phyloP scores from a whole-genome alignment of 2,888 invertebrate species.

The Tuberolachnus salignus region DNA sequence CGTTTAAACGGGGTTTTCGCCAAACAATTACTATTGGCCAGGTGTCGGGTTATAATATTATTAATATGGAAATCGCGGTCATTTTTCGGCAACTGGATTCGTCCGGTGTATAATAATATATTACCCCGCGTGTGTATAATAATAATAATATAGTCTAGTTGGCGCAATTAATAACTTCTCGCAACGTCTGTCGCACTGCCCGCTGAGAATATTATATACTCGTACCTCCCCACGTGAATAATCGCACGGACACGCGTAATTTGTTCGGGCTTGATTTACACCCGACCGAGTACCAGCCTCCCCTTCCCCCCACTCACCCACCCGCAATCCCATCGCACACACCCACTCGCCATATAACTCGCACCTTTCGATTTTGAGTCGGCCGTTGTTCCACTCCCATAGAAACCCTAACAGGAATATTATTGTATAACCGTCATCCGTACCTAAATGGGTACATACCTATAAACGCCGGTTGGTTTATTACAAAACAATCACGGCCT shows the following conservation, averaged over 20 bases:
- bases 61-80: neutral
- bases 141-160: neutral
- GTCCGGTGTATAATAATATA: neutral
- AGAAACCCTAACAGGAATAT: no score
- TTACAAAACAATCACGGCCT: slow-evolving; percentile 3
- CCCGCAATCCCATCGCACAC: neutral
- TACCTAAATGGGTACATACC: no score
- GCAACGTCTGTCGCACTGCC: slow-evolving; percentile 22
- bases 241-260: slow-evolving; percentile 19
- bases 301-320: neutral
- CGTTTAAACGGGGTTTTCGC: no score
- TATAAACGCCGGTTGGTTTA: slow-evolving; percentile 12
- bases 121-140: neutral
- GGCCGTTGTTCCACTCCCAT: no score
- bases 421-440: no score
- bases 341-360: neutral
- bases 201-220: slow-evolving; percentile 38
- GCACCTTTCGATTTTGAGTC: no score
- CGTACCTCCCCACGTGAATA: neutral
- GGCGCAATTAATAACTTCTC: slow-evolving; percentile 35
- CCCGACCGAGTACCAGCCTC: neutral
- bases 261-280: slow-evolving; percentile 37
- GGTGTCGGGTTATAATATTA: no score
- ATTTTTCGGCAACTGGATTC: neutral
- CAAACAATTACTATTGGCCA: no score